A percentile compares a stretch with the other conserved stretches of the same genome.
These are phyloP conservation scores for Temnothorax ravouxi DNA, from an alignment of 2,888 invertebrate genomes.

Conservation along the genomic window DNA sequence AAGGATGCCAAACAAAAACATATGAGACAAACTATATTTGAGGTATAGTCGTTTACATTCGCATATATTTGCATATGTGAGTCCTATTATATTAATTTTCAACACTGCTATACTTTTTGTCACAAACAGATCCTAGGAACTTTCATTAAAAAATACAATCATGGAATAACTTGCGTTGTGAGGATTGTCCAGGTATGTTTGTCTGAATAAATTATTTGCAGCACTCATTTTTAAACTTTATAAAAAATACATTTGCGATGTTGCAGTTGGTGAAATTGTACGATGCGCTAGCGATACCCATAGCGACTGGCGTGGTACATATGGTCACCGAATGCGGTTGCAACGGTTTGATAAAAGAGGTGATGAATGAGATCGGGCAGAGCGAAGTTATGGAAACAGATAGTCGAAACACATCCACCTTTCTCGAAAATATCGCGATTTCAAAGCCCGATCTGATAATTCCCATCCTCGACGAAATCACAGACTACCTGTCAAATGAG, in stretches of 20 bases:
- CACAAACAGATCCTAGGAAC: constrained; percentile 92
- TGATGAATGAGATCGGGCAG: constrained; percentile 92
- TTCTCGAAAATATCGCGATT: constrained; percentile 81
- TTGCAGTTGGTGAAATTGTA: constrained; percentile 91
- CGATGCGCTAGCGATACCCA: constrained; percentile 90
- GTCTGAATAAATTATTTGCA: constrained; percentile 63
- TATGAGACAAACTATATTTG: constrained; percentile 89
- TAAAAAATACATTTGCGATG: constrained; percentile 80
- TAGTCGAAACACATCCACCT: constrained; percentile 82
- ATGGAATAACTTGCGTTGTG: constrained; percentile 92
- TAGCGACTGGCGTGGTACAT: constrained; percentile 91
- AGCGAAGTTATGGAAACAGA: constrained; percentile 88
- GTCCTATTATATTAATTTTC: not conserved
- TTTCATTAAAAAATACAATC: constrained; percentile 94
- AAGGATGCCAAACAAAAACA: constrained; percentile 89
- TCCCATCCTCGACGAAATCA: constrained; percentile 80
- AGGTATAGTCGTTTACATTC: constrained; percentile 70
- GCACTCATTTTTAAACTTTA: constrained; percentile 56
- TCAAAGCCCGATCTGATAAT: constrained; percentile 78
- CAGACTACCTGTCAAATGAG: constrained; percentile 80
- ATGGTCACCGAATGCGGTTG: constrained; percentile 90
- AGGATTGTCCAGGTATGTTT: constrained; percentile 88
- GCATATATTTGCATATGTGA: not conserved
- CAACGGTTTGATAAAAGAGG: constrained; percentile 91
- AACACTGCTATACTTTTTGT: constrained; percentile 28